Conservation (phyloP, 1,140 invertebrate genomes). For the Andricus grossulariae region DNA sequence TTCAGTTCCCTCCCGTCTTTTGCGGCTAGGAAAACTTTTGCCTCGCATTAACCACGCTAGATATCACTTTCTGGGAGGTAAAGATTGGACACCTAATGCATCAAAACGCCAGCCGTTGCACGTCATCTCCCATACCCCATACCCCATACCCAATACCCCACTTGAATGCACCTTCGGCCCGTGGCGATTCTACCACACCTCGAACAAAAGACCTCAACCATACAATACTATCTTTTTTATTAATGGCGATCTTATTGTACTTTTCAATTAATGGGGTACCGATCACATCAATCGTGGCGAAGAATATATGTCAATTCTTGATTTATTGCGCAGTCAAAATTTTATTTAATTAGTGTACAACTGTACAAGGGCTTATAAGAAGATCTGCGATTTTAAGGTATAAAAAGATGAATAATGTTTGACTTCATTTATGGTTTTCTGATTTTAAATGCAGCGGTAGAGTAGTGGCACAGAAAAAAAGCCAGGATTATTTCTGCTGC, state of each 20-base stretch:
- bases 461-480: no score
- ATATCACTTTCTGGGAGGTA: constrained; percentile 31
- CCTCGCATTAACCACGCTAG: constrained; percentile 30
- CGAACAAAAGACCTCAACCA: constrained; percentile 18
- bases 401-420: no score
- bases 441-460: no score
- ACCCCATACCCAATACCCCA: not conserved
- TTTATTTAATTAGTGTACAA: no score
- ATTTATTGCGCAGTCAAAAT: no score
- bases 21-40: constrained; percentile 23
- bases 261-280: constrained; percentile 27
- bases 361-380: no score
- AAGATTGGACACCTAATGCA: constrained; percentile 31
- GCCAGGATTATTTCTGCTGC: no score
- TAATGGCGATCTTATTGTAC: not conserved
- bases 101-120: constrained; percentile 20
- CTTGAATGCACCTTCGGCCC: not conserved
- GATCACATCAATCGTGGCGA: not conserved
- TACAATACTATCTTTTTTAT: constrained; percentile 6
- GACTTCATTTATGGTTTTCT: no score
- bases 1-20: not conserved
- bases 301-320: no score
- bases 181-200: not conserved
- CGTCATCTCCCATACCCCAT: not conserved
- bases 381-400: no score